Base-by-base conservation (phyloP, 2,797 vertebrate genomes). In the Centroberyx gerrardi region DNA sequence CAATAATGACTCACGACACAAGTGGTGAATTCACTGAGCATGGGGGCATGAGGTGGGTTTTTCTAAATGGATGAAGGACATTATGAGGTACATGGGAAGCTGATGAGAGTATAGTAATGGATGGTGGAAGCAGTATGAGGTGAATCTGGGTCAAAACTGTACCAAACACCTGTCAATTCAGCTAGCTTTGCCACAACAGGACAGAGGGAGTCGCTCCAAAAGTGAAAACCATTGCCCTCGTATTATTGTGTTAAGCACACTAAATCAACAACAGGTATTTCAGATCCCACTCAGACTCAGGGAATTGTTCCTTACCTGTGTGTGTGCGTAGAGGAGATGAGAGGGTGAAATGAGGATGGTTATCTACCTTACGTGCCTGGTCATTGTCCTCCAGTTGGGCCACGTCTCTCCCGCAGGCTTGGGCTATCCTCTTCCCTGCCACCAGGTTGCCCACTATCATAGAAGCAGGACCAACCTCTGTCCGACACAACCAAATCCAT, bases 361-460 rank as follows among this genome's bases (percentile, higher is more conserved):
- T 67, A 63, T 91, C 76, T 94, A 97, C 96, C 95, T 96, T 97
- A 93, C 96, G 92, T 74, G 95, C 98, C 95, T 99, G 97, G 90
- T 99, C 98, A 4, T 97, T 97, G 91, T 99, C 98, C 89, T 99
- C 98, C 10, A 98, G 86, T 82, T 98, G 97, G 14, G 94, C 90
- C 60, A 99, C 91, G 60, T 99, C 97, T 91, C 98, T 95, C 48
- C 98, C 98, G 0, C 96, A 97, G 79, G 98, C 97, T 90, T 99
- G 97, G 13, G 98, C 98, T 9, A 98, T 98, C 81, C 98, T 95
- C 92, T 98, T 99, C 46, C 98, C 97, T 14, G 98, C 97, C 76
- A 99, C 96, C 48, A 99, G 93, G 91, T 99, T 99, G n/a, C 98
- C 98, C 29, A 99, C 97, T 42, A 99, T 96, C 97, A 99, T 98